Evolutionary conservation across 2,113 vertebrate genomes (phyloP).

Genomic region (Labrus mixtus): DNA sequence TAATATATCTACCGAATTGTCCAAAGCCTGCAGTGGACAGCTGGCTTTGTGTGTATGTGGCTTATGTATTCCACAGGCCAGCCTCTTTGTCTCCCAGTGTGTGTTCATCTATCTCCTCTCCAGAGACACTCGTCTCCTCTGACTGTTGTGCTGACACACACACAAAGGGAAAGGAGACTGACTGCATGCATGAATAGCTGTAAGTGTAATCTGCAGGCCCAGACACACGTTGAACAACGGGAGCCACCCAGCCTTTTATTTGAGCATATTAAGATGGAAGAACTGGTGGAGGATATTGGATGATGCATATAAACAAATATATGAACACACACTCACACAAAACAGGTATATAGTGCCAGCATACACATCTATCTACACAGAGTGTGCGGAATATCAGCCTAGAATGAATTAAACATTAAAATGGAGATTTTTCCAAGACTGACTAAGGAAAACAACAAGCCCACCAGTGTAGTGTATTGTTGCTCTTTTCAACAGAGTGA

Average conservation of each 20-base stretch:
- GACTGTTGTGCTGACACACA: slow-evolving; percentile 73
- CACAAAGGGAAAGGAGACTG: slow-evolving; percentile 69
- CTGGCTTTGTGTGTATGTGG: slow-evolving; percentile 56
- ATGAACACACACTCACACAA: slow-evolving; percentile 18
- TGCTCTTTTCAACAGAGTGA: slow-evolving; percentile 24
- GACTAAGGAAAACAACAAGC: slow-evolving; percentile 34
- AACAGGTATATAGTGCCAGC: neutral
- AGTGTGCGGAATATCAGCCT: slow-evolving; percentile 24
- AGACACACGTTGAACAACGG: slow-evolving; percentile 48
- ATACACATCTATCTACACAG: slow-evolving; percentile 13
- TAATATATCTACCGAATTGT: slow-evolving; percentile 28
- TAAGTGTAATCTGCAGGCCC: slow-evolving; percentile 62
- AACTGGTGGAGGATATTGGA: slow-evolving; percentile 16
- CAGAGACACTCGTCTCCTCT: slow-evolving; percentile 70
- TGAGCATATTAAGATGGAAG: slow-evolving; percentile 26
- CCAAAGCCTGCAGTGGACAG: slow-evolving; percentile 56
- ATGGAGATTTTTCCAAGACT: slow-evolving; percentile 16
- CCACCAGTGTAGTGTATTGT: neutral
- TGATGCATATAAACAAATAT: slow-evolving; percentile 17
- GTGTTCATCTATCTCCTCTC: slow-evolving; percentile 67
- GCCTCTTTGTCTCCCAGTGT: slow-evolving; percentile 67
- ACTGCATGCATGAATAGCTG: slow-evolving; percentile 63
- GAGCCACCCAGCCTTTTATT: slow-evolving; percentile 48
- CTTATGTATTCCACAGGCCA: slow-evolving; percentile 51
- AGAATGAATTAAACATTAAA: slow-evolving; percentile 35